Evolutionary conservation across 2,113 vertebrate genomes (phyloP).

Genomic region (Varanus salvator): DNA sequence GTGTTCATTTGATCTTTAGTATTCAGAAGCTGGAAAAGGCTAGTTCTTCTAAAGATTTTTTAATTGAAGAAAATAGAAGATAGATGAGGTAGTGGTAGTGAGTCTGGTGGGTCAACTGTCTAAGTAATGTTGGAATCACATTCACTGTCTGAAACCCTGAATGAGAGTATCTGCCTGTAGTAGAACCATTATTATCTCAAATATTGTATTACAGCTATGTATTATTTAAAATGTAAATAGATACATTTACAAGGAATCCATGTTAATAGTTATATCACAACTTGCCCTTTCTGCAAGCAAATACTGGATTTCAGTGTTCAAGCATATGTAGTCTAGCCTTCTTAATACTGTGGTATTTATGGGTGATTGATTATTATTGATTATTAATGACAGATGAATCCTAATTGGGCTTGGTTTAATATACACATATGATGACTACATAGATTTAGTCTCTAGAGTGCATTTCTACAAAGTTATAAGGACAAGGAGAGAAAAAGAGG

Average conservation of each 20-base stretch:
- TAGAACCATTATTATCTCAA: background rate
- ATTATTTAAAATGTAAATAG: background rate
- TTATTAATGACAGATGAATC: background rate
- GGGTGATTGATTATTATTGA: background rate
- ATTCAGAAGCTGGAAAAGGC: conserved; percentile 12
- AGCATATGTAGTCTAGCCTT: background rate
- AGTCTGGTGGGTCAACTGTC: background rate
- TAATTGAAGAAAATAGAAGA: background rate
- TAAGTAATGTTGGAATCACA: background rate
- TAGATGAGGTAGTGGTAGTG: background rate
- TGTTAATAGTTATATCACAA: background rate
- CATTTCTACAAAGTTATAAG: background rate
- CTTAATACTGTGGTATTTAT: conserved; percentile 1
- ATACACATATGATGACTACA: background rate
- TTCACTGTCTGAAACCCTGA: background rate
- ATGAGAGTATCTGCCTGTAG: background rate
- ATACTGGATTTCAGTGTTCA: background rate
- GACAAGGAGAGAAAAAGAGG: background rate
- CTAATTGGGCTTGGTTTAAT: conserved; percentile 1
- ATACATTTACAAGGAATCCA: background rate
- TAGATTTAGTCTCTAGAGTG: conserved; percentile 3
- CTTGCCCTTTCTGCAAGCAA: conserved; percentile 4
- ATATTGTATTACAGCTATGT: background rate
- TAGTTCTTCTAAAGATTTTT: conserved; percentile 2
- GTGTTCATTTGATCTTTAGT: conserved; percentile 8